Conservation (phyloP, 2,888 invertebrate species). For the Heliconius erato region DNA sequence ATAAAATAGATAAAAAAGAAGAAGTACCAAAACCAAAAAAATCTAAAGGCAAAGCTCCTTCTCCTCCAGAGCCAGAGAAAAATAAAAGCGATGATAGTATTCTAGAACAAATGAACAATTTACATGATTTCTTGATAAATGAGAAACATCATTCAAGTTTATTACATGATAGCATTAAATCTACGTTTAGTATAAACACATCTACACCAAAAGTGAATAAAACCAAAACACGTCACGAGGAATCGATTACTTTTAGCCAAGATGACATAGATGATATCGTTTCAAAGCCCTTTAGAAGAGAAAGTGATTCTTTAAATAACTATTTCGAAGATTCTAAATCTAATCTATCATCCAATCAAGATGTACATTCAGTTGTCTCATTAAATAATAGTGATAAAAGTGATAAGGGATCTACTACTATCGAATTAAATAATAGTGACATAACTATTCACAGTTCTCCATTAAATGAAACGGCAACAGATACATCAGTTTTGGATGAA, state of each 20-base stretch:
- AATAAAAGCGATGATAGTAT: constrained; percentile 83
- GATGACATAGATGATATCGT: constrained; percentile 85
- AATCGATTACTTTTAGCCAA: constrained; percentile 79
- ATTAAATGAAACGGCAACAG: constrained; percentile 80
- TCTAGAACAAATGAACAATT: constrained; percentile 75
- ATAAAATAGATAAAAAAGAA: constrained; percentile 71
- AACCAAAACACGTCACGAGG: constrained; percentile 71
- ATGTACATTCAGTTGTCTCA: constrained; percentile 77
- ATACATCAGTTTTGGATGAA: constrained; percentile 83
- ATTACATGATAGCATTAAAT: constrained; percentile 62
- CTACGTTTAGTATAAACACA: constrained; percentile 71
- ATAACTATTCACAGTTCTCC: constrained; percentile 91
- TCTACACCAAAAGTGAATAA: constrained; percentile 83
- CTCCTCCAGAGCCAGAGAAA: constrained; percentile 86
- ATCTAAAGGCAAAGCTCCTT: constrained; percentile 90
- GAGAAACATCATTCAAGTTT: constrained; percentile 79
- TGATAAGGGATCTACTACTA: constrained; percentile 87
- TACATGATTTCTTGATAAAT: constrained; percentile 75
- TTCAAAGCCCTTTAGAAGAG: constrained; percentile 79
- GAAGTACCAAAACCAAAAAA: constrained; percentile 83
- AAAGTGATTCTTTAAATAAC: constrained; percentile 82
- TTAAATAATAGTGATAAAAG: constrained; percentile 82
- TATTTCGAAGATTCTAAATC: constrained; percentile 81
- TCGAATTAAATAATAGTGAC: constrained; percentile 90
- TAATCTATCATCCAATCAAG: constrained; percentile 80